A percentile compares a stretch with the other conserved stretches of the same genome.
These are phyloP conservation scores for Trogon melanurus DNA, from an alignment of 2,113 vertebrate species.

Conservation along the genomic window DNA sequence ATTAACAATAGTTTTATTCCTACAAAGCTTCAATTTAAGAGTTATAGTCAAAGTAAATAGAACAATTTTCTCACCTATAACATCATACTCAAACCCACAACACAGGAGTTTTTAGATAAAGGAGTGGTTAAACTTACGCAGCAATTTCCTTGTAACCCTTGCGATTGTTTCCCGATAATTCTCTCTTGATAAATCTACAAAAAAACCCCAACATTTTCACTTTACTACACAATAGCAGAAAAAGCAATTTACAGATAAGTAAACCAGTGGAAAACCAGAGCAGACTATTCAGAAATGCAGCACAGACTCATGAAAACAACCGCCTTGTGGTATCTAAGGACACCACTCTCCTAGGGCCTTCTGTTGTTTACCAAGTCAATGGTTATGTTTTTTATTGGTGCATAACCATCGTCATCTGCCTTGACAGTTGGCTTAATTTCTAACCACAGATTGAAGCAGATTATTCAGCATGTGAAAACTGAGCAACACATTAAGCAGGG, in stretches of 20 bases:
- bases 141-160: conserved; percentile 86
- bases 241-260: background rate
- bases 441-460: background rate
- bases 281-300: background rate
- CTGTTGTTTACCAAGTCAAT: background rate
- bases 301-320: background rate
- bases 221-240: background rate
- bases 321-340: background rate
- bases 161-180: conserved; percentile 92
- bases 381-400: background rate
- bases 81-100: background rate
- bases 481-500: background rate
- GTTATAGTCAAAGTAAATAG: background rate
- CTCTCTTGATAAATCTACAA: conserved; percentile 86
- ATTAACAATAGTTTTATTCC: background rate
- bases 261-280: background rate
- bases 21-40: background rate
- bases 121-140: conserved; percentile 83
- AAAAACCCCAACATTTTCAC: background rate
- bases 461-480: background rate
- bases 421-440: background rate
- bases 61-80: background rate
- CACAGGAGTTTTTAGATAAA: background rate
- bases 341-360: background rate
- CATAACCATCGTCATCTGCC: background rate